Evolutionary conservation across 2,113 vertebrate genomes (phyloP).

Genomic region (Narcine bancroftii): DNA sequence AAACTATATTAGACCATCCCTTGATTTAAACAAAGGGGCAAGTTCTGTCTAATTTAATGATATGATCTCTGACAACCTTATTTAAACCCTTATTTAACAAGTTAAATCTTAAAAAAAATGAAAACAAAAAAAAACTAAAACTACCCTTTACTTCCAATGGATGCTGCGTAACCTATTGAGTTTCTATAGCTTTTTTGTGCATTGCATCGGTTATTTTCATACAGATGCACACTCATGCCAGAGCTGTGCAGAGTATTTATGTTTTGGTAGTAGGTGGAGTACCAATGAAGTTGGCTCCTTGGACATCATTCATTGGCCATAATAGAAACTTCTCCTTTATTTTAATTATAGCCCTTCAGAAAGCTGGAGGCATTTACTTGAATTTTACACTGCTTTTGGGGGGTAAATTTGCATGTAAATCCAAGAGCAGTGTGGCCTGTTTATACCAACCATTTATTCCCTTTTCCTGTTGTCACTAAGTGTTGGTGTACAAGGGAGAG

Average conservation of each 20-base stretch:
- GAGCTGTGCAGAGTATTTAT: too few relatives aligned
- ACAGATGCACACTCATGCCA: too few relatives aligned
- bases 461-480: not conserved
- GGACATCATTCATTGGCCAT: not conserved
- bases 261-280: too few relatives aligned
- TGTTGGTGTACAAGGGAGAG: not conserved
- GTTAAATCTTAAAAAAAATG: too few relatives aligned
- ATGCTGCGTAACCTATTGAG: not conserved
- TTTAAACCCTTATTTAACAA: too few relatives aligned
- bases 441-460: not conserved
- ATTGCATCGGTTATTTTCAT: too few relatives aligned
- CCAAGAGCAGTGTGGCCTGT: not conserved
- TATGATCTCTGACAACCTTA: too few relatives aligned
- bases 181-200: too few relatives aligned
- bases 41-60: not conserved
- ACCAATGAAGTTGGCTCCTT: too few relatives aligned
- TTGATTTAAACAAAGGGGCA: not conserved
- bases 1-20: not conserved
- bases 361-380: not conserved
- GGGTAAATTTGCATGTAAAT: not conserved
- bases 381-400: not conserved
- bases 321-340: not conserved
- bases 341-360: not conserved
- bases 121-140: too few relatives aligned
- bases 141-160: not conserved